Evolutionary conservation across 2,113 vertebrate species (phyloP).

Genomic region (Isichthys henryi): DNA sequence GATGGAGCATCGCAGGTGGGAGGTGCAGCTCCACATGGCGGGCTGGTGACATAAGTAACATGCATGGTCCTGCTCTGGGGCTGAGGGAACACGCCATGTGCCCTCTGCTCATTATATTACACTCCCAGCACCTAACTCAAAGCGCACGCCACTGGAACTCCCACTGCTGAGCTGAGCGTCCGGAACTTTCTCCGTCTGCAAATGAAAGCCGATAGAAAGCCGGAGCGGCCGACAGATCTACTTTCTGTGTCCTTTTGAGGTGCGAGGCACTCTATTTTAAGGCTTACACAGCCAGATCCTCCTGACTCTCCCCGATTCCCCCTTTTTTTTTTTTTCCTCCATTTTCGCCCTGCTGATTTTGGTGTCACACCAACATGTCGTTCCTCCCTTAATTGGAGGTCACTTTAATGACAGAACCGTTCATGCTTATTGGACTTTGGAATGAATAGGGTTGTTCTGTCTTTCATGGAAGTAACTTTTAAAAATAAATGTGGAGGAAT

Average conservation of each 20-base stretch:
- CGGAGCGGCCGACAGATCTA: constrained; percentile 27
- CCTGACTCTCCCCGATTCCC: neutral
- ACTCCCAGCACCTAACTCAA: neutral
- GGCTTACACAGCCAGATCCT: constrained; percentile 26
- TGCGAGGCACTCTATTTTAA: constrained; percentile 10
- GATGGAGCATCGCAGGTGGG: neutral
- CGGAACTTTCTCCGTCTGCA: neutral
- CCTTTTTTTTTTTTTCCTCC: constrained; percentile 30
- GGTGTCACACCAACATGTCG: constrained; percentile 27
- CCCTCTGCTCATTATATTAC: neutral
- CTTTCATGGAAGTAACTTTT: neutral
- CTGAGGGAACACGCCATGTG: neutral
- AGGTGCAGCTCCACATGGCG: neutral
- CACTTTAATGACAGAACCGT: constrained; percentile 44
- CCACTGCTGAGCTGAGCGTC: neutral
- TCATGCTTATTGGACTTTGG: constrained; percentile 27
- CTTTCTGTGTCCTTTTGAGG: neutral
- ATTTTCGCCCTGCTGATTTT: neutral
- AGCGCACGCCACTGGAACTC: neutral
- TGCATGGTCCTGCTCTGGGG: too few species aligned
- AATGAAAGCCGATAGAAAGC: neutral
- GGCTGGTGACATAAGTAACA: neutral
- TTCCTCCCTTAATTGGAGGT: constrained; percentile 28
- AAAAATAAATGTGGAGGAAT: neutral
- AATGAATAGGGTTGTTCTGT: neutral